These are phyloP conservation scores for Lepus townsendii DNA, from an alignment of 2,797 vertebrate species.

Conservation along the genomic window DNA sequence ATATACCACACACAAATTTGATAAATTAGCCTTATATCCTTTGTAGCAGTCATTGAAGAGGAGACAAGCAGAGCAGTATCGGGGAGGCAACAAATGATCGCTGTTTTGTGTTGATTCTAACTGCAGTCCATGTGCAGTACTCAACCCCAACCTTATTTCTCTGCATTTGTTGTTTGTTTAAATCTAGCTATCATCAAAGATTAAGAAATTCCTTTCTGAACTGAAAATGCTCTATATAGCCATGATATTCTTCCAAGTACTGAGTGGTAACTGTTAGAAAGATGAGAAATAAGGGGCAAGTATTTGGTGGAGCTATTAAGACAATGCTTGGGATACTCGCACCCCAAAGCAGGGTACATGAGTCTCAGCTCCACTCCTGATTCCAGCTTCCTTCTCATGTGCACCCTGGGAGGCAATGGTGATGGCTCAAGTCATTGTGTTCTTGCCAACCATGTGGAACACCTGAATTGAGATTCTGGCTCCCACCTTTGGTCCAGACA, in stretches of 20 bases:
- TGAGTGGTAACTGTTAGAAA: conserved; percentile 51
- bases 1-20: not conserved
- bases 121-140: not conserved
- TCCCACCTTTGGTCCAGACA: too few species aligned
- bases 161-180: not conserved
- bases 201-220: conserved; percentile 50
- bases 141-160: not conserved
- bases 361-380: too few species aligned
- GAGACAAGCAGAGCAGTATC: not conserved
- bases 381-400: too few species aligned
- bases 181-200: conserved; percentile 28
- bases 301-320: too few species aligned
- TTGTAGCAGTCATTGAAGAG: not conserved
- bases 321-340: too few species aligned
- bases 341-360: too few species aligned
- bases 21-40: not conserved
- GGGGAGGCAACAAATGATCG: not conserved
- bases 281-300: conserved; percentile 38
- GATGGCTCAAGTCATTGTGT: too few species aligned
- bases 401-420: too few species aligned
- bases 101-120: not conserved
- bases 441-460: too few species aligned
- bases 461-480: too few species aligned
- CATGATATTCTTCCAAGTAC: conserved; percentile 35
- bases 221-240: conserved; percentile 14